Base-by-base conservation (phyloP, 1,140 invertebrate species). In the Neodiprion lecontei region DNA sequence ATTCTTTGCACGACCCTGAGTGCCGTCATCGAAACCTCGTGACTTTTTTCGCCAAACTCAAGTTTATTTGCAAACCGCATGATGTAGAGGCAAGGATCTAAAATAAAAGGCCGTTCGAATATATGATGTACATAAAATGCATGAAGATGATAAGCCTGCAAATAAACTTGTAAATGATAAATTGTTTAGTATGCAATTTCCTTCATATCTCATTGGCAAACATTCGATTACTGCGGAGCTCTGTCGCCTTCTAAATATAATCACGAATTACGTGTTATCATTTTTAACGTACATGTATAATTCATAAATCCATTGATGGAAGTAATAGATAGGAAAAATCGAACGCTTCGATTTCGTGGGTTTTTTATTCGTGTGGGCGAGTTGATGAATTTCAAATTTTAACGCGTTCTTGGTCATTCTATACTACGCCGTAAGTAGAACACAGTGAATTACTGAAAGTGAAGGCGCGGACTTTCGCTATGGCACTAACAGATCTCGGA, bases 11-110 rank as follows among this genome's bases (percentile, higher is more conserved):
- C 96, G 65, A 99, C 90, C 74, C 98, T 90, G 50, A 97, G 89
- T 0, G 98, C 98, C 1, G 98, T 99, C 90, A 95, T 96, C n/a
- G 95, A 95, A 4, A 99, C 98, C 83, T 97, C 94, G 82, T 98
- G 95, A 7, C 95, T 95, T 88, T 98, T 98, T 2, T 95, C 92
- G 4, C 94, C 97, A 86, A 99, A 96, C 83, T 98, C 94, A 61
- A 99, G 88, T 80, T 96, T 94, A 78, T 96, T 94, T n/a, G 98
- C 96, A 89, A 99, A 99, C 69, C 98, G 90, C 78, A 97, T 89
- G 68, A 99, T 96, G 83, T 98, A 99, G 40, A 99, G 85, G 86
- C 96, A 97, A 1, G 98, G 98, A 92, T 99, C 97, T 95, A 89
- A 5, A 91, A 90, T 53, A 79, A 77, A 80, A 74, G 77, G 79